Percentiles rank a stretch among this genome's conserved stretches.
These are phyloP conservation scores for Mythimna pallens DNA, from an alignment of 2,888 invertebrate species.

Conservation along the genomic window DNA sequence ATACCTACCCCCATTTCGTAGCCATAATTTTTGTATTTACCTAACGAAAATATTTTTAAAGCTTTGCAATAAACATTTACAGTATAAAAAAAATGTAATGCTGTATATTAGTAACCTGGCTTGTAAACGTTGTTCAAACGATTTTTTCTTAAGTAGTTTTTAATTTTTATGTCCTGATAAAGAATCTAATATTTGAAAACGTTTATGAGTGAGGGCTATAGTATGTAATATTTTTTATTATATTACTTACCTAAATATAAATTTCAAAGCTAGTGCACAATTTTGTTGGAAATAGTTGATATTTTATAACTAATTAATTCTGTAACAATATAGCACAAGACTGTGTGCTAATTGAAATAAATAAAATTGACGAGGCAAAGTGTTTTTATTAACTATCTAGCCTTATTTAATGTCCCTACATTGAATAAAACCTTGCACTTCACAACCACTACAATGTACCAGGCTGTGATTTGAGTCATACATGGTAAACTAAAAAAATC, in stretches of 20 bases:
- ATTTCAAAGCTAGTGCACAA: slow-evolving; percentile 84
- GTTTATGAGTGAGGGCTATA: slow-evolving; percentile 52
- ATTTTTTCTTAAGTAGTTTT: slow-evolving; percentile 47
- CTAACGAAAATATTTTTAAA: slow-evolving; percentile 55
- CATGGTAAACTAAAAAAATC: too few species aligned
- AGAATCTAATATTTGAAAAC: slow-evolving; percentile 46
- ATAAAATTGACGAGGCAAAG: slow-evolving; percentile 78
- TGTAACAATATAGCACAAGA: slow-evolving; percentile 85
- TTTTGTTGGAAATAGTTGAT: slow-evolving; percentile 81
- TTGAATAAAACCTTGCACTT: neutral
- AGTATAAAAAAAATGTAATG: slow-evolving; percentile 53
- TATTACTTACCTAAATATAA: slow-evolving; percentile 64
- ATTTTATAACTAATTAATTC: slow-evolving; percentile 81
- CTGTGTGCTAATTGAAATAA: slow-evolving; percentile 85
- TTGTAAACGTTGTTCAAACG: slow-evolving; percentile 55
- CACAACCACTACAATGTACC: neutral
- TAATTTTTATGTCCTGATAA: slow-evolving; percentile 45
- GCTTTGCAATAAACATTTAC: slow-evolving; percentile 59
- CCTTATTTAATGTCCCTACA: neutral
- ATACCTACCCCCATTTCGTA: slow-evolving; percentile 66
- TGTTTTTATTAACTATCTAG: slow-evolving; percentile 53
- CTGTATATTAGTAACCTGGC: slow-evolving; percentile 52
- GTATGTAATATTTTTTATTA: slow-evolving; percentile 63
- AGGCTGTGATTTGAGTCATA: too few species aligned
- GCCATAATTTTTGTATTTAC: slow-evolving; percentile 68